Evolutionary conservation across 1,140 invertebrate genomes (phyloP), one percentile per base, ranked within the genome.

Genomic region (Ceratosolen fusciceps): DNA sequence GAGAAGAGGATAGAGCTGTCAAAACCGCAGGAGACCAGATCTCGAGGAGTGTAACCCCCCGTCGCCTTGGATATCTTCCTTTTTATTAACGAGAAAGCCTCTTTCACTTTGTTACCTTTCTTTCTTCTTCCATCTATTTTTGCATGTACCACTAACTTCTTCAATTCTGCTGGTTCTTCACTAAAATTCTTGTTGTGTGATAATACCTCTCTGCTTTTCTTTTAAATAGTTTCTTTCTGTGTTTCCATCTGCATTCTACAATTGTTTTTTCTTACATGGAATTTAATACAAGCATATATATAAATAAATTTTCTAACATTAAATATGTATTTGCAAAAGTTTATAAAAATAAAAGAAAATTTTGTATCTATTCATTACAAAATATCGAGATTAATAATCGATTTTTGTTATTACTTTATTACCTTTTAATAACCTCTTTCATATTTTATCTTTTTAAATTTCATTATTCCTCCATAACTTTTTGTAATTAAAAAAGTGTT

Each of bases 31-130:
- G 89, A 86, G 90, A 88, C 83, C 87, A 81, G 74, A 85, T 84
- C 85, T 85, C 83, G 65, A 65, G 34, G 39, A 77, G 54, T 29
- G 82, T 72, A 88, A 88, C 87, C 88, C 89, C 89, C 90, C 77
- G 88, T 85, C 87, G 89, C 73, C 84, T 85, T 85, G 85, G 86
- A 86, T 88, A 90, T 89, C 88, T 89, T 89, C 85, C 83, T 86
- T 90, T 88, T 90, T 90, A 90, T 90, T 89, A 90, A 90, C 89
- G 86, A 90, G 87, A 89, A 86, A 83, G 86, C 84, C 74, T 67
- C 24, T 47, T 75, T 47, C 56, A 37, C 70, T 83, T 81, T 56
- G 79, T 83, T 82, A 81, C 80, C 81, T 82, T 84, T 82, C 80
- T 82, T 82, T 84, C 81, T 67, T 68, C n/a, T 39, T n/a, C 47